Evolutionary conservation across 2,113 vertebrate species (phyloP).

Genomic region (Otis tarda): DNA sequence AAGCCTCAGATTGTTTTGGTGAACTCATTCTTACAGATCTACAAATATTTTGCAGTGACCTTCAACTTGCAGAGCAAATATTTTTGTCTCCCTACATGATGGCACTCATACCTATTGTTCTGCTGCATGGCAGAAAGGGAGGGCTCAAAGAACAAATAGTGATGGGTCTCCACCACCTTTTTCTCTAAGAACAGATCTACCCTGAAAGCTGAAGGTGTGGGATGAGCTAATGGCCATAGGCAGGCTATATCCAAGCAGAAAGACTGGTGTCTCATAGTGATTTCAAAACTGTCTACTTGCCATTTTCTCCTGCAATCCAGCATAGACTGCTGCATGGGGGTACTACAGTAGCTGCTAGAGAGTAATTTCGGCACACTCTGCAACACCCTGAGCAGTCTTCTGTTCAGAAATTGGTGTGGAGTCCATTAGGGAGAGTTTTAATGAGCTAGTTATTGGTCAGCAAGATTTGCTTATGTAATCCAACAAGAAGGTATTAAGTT

Average conservation of each 20-base stretch:
- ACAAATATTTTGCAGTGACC: background rate
- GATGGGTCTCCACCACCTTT: background rate
- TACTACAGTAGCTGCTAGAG: fast-evolving
- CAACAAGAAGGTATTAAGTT: background rate
- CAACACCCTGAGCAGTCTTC: background rate
- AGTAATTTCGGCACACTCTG: background rate
- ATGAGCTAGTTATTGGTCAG: background rate
- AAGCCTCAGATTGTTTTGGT: background rate
- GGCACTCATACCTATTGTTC: background rate
- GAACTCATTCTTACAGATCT: background rate
- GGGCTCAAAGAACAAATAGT: background rate
- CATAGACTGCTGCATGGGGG: background rate
- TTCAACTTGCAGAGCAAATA: background rate
- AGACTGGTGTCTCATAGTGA: background rate
- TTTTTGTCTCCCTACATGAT: background rate
- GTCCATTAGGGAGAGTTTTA: background rate
- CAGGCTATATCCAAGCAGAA: background rate
- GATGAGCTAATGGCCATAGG: background rate
- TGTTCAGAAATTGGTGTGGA: background rate
- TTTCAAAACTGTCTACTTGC: background rate
- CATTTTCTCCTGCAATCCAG: background rate
- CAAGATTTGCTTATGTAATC: background rate
- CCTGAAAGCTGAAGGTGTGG: background rate
- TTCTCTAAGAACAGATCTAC: background rate
- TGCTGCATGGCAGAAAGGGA: background rate